These are phyloP conservation scores for Hydrophis major DNA, from an alignment of 2,797 vertebrate genomes.

Conservation along the genomic window DNA sequence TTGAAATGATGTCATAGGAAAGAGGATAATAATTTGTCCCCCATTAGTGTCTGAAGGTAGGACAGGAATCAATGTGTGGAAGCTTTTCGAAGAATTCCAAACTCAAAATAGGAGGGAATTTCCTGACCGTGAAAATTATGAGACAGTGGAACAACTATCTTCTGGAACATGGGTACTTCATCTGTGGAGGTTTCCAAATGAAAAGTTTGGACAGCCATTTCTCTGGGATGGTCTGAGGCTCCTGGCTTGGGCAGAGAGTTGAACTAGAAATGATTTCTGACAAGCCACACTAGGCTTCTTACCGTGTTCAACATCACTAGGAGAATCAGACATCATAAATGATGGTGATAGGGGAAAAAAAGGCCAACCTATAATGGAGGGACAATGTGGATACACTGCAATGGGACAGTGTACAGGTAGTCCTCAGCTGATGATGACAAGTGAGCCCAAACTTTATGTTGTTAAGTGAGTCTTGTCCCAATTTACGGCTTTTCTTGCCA, in stretches of 20 bases:
- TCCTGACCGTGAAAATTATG: background rate
- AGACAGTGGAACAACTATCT: background rate
- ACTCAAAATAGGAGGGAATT: background rate
- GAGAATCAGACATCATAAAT: background rate
- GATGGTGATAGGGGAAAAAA: background rate
- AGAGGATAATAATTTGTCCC: background rate
- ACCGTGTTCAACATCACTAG: background rate
- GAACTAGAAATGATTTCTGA: background rate
- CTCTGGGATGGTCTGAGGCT: background rate
- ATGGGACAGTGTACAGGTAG: background rate
- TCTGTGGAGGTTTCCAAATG: background rate
- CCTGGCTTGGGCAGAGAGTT: background rate
- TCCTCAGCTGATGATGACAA: background rate
- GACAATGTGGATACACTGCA: background rate
- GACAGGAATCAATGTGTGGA: background rate
- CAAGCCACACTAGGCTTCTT: background rate
- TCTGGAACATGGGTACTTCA: background rate
- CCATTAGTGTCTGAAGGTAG: background rate
- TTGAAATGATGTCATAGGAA: background rate
- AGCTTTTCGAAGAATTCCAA: background rate
- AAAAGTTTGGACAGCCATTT: background rate
- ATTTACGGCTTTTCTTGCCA: background rate
- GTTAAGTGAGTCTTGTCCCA: background rate
- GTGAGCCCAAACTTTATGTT: background rate
- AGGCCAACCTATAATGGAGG: background rate